Conservation (phyloP, 2,113 vertebrate genomes). For the Syngnathus floridae region DNA sequence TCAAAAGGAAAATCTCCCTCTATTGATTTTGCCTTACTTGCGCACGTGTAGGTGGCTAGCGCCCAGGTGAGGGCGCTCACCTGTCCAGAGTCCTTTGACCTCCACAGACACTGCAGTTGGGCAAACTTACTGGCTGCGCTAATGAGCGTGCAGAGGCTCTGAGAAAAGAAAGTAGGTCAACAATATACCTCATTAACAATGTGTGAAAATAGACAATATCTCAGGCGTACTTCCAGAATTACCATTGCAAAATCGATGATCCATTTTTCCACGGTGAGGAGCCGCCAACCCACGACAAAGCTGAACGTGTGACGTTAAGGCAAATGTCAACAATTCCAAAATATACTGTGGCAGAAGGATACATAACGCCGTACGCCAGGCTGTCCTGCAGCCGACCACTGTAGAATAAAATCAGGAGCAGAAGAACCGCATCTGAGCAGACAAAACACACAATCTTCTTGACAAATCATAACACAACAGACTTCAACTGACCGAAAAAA, state of each 20-base stretch:
- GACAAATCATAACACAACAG: not conserved
- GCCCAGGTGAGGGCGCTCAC: slow-evolving; percentile 83
- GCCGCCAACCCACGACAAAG: slow-evolving; percentile 77
- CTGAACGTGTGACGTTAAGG: slow-evolving; percentile 64
- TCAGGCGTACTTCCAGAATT: slow-evolving; percentile 13
- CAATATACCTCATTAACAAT: not conserved
- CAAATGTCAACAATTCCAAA: not conserved
- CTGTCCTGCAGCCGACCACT: slow-evolving; percentile 70
- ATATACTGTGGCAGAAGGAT: slow-evolving; percentile 56
- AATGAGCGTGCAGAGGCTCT: slow-evolving; percentile 85
- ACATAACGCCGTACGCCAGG: slow-evolving; percentile 71
- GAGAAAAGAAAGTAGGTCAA: not conserved
- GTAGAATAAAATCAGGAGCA: slow-evolving; percentile 80
- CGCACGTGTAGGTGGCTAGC: slow-evolving; percentile 77
- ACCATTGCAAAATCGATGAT: slow-evolving; percentile 88
- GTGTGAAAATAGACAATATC: not conserved
- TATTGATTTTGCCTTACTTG: slow-evolving; percentile 67
- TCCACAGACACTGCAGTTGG: slow-evolving; percentile 85
- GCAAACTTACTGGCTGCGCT: slow-evolving; percentile 83
- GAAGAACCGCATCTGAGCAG: slow-evolving; percentile 78
- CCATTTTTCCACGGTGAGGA: slow-evolving; percentile 79
- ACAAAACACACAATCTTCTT: slow-evolving; percentile 7
- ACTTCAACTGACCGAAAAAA: not conserved
- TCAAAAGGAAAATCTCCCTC: not conserved
- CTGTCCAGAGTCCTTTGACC: slow-evolving; percentile 73